Percentiles rank a stretch among this genome's conserved stretches.
Evolutionary conservation across 2,888 invertebrate species (phyloP).

Genomic region (Corbicula japonica): DNA sequence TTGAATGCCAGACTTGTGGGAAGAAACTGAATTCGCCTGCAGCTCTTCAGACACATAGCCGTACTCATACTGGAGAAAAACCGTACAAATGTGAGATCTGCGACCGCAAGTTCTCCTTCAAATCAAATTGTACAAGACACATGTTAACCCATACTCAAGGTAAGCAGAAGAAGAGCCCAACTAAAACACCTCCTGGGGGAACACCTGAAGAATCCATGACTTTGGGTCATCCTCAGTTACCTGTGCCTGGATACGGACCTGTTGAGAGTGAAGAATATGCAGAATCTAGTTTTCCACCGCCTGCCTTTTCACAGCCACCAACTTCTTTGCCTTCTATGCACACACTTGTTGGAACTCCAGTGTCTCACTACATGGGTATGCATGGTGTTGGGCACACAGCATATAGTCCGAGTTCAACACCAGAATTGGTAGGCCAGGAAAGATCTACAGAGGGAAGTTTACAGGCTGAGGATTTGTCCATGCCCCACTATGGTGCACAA

Average conservation of each 20-base stretch:
- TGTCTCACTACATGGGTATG: background rate
- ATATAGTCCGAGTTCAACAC: constrained; percentile 6
- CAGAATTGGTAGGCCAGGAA: constrained; percentile 4
- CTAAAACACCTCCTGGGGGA: constrained; percentile 5
- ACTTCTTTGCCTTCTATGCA: constrained; percentile 51
- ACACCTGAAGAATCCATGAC: background rate
- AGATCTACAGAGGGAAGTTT: background rate
- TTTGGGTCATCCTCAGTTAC: background rate
- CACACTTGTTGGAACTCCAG: constrained; percentile 30
- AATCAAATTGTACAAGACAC: constrained; percentile 49
- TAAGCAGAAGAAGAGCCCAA: constrained; percentile 31
- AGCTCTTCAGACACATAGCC: constrained; percentile 39
- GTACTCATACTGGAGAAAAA: constrained; percentile 46
- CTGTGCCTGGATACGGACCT: constrained; percentile 1
- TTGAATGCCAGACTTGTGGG: constrained; percentile 51
- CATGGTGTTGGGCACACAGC: background rate
- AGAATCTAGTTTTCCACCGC: constrained; percentile 3
- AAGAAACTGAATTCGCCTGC: constrained; percentile 42
- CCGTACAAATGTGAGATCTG: constrained; percentile 43
- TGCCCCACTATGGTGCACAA: constrained; percentile 5
- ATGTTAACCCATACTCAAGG: constrained; percentile 43
- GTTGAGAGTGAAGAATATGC: constrained; percentile 13
- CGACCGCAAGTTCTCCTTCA: constrained; percentile 41
- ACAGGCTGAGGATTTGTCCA: constrained; percentile 15
- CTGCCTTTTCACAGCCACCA: constrained; percentile 5